These are phyloP conservation scores for Drosophila ercepeae DNA, from an alignment of 1,140 invertebrate species.

Conservation along the genomic window DNA sequence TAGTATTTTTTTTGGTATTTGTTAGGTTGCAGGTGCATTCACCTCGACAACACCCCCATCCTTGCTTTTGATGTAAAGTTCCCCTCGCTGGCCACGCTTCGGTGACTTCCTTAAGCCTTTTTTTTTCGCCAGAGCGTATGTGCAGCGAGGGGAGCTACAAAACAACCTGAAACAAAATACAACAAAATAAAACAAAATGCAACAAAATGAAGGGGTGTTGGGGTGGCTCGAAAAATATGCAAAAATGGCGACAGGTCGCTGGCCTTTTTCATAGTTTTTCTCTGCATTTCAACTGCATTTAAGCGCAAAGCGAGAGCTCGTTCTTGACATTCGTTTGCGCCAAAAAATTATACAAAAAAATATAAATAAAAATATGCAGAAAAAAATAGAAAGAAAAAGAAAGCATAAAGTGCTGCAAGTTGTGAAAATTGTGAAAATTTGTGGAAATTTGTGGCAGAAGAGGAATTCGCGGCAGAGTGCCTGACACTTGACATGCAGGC, in stretches of 20 bases:
- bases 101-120: constrained; percentile 49
- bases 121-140: neutral
- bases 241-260: constrained; percentile 62
- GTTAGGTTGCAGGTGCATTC: constrained; percentile 27
- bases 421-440: neutral
- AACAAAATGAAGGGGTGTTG: neutral
- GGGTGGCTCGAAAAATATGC: too few relatives aligned
- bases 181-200: neutral
- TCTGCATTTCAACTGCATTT: constrained; percentile 54
- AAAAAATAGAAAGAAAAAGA: neutral
- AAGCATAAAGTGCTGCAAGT: neutral
- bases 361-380: neutral
- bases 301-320: constrained; percentile 77
- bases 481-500: constrained; percentile 76
- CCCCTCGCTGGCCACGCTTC: constrained; percentile 29
- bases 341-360: constrained; percentile 5
- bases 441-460: neutral
- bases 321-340: constrained; percentile 75
- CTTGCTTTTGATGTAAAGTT: constrained; percentile 15
- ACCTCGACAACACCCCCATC: constrained; percentile 5
- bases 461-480: constrained; percentile 14
- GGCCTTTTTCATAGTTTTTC: constrained; percentile 34
- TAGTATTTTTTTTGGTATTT: too few relatives aligned
- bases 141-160: neutral
- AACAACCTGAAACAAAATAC: neutral